Conservation (phyloP, 2,888 invertebrate species). For the Drosophila melanosoma region DNA sequence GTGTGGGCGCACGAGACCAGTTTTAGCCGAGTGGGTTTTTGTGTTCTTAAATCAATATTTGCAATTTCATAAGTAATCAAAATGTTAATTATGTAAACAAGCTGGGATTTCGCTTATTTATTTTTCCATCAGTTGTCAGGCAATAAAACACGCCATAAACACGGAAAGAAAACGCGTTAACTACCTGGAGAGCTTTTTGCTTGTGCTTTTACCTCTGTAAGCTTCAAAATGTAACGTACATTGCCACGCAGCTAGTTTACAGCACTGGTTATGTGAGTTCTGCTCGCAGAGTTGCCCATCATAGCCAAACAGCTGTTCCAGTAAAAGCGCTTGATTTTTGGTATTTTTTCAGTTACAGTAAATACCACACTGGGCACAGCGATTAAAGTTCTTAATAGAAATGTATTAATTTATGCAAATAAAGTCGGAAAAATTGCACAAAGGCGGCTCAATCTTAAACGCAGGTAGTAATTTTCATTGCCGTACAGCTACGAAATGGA, state of each 20-base stretch:
- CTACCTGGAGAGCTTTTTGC: conserved; percentile 36
- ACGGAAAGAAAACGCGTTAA: conserved; percentile 25
- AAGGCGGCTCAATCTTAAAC: conserved; percentile 13
- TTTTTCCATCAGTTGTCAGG: conserved; percentile 1
- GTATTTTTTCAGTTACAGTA: conserved; percentile 11
- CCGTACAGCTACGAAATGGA: conserved; percentile 31
- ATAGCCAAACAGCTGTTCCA: conserved; percentile 59
- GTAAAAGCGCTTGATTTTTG: conserved; percentile 4
- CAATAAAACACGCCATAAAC: conserved; percentile 34
- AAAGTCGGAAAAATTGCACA: conserved; percentile 30
- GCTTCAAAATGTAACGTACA: conserved; percentile 51
- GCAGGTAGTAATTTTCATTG: conserved; percentile 8
- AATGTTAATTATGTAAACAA: conserved; percentile 35
- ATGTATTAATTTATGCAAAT: conserved; percentile 50
- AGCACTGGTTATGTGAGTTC: conserved; percentile 26
- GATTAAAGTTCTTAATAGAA: conserved; percentile 24
- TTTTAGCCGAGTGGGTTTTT: conserved; percentile 21
- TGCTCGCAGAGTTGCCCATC: conserved; percentile 33
- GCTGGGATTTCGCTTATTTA: conserved; percentile 8
- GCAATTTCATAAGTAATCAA: conserved; percentile 37
- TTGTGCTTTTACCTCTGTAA: conserved; percentile 5
- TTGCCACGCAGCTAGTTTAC: conserved; percentile 16
- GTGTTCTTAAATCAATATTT: conserved; percentile 49
- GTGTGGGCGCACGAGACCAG: conserved; percentile 52
- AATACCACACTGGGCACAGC: conserved; percentile 19